Percentiles rank a stretch among this genome's conserved stretches.
These are phyloP conservation scores for Isoperla grammatica DNA, from an alignment of 2,888 invertebrate genomes.

Conservation along the genomic window DNA sequence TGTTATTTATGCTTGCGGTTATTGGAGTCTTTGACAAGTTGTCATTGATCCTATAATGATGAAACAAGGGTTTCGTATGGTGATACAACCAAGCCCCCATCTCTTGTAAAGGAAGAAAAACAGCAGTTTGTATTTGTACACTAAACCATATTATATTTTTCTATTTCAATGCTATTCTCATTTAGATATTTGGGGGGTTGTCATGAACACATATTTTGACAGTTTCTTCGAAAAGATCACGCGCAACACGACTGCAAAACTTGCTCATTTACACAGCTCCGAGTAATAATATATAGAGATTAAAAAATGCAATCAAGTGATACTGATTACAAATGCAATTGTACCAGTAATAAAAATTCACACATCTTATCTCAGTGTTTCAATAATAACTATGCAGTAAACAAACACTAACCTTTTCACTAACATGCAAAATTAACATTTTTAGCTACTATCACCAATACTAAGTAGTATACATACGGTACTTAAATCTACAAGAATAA, in stretches of 20 bases:
- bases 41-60: too few species aligned
- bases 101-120: too few species aligned
- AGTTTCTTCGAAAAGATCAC: not conserved
- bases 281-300: not conserved
- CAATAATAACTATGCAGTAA: not conserved
- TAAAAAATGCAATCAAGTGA: not conserved
- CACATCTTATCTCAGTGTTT: not conserved
- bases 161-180: too few species aligned
- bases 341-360: too few species aligned
- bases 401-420: not conserved
- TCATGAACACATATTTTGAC: not conserved
- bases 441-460: not conserved
- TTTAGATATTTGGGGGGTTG: not conserved
- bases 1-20: too few species aligned
- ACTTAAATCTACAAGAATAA: too few species aligned
- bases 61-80: too few species aligned
- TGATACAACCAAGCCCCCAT: too few species aligned
- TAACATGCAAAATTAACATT: not conserved
- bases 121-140: not conserved
- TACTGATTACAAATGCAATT: not conserved
- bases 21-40: too few species aligned
- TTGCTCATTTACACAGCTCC: not conserved
- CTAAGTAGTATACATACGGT: too few species aligned
- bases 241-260: not conserved
- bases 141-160: too few species aligned